Base-by-base conservation (phyloP, 2,797 vertebrate genomes). In the Pitangus sulphuratus region DNA sequence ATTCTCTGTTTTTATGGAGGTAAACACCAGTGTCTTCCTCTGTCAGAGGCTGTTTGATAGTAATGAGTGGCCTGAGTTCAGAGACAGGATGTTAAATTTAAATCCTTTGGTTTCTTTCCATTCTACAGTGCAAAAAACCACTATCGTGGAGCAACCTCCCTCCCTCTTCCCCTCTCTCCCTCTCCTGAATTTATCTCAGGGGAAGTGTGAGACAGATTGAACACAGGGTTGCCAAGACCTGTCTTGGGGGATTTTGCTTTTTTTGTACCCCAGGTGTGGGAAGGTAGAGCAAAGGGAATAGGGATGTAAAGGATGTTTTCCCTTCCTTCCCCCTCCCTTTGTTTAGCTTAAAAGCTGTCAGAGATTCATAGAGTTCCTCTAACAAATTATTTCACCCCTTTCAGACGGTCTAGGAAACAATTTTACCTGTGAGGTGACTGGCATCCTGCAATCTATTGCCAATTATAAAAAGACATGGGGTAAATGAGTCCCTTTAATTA, bases 191-290 rank as follows among this genome's bases (percentile, higher is more conserved):
- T 91, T 60, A 14, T 91, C 93, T 88, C 71, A 20, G 71, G 96
- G 92, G 86, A 91, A 91, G 61, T 18, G 14, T 79, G 87, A 84
- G 90, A 85, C 93, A 97, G 90, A 95, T 91, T 95, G 92, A 95
- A 77, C 35, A 53, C 25, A 65, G 39, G 70, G 45, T 81, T 95
- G 95, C 87, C 84, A 96, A 96, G 87, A 70, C 81, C 42, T 33
- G 48, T 75, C 89, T 91, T 71, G 50, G 47, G 90, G 84, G 94
- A 96, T 78, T 94, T 96, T 84, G 28, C 26, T 78, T 60, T 82
- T 82, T 56, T 66, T 90, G 82, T 92, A 89, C 48, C 69, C 54
- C 82, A 93, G 68, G 75, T 94, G 91, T 89, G 50, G 86, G 58
- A 94, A 96, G 79, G 86, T 76, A 72, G 35, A 93, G 37, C 21